Percentiles rank a stretch among this genome's conserved stretches.
These are phyloP conservation scores for Graphium colonna DNA, from an alignment of 2,888 invertebrate species.

Conservation along the genomic window DNA sequence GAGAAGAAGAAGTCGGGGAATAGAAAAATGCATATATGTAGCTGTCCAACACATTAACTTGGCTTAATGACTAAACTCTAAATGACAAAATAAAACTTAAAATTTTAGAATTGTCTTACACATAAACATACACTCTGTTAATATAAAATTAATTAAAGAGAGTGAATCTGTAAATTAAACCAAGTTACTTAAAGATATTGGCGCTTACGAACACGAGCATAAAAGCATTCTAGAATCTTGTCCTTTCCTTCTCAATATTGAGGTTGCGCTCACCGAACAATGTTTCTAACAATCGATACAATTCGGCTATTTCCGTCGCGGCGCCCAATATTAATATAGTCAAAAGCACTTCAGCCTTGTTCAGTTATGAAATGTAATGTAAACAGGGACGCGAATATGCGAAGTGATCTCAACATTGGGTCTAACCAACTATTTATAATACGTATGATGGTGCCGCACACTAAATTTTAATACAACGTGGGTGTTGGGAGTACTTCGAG, in stretches of 20 bases:
- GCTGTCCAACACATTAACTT: too few species aligned
- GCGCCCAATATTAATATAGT: not conserved
- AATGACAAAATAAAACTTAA: too few species aligned
- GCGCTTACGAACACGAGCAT: too few species aligned
- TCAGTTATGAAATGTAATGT: slow-evolving; percentile 18
- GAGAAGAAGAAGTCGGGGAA: too few species aligned
- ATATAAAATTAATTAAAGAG: too few species aligned
- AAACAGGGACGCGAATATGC: slow-evolving; percentile 13
- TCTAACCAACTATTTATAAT: slow-evolving; percentile 13
- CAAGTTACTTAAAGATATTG: too few species aligned
- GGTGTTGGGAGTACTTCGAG: not conserved
- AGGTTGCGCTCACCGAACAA: not conserved
- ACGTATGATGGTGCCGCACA: not conserved
- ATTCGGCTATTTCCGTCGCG: not conserved
- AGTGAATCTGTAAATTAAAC: too few species aligned
- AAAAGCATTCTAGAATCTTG: not conserved
- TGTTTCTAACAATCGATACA: slow-evolving; percentile 1
- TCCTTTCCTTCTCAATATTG: not conserved
- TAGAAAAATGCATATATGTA: too few species aligned
- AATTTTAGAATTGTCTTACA: too few species aligned
- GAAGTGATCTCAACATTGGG: not conserved
- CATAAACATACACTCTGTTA: too few species aligned
- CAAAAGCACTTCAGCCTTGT: slow-evolving; percentile 11
- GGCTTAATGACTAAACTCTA: too few species aligned
- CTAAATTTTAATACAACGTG: not conserved